Evolutionary conservation across 2,888 invertebrate species (phyloP).

Genomic region (Agrenia bidenticulata): DNA sequence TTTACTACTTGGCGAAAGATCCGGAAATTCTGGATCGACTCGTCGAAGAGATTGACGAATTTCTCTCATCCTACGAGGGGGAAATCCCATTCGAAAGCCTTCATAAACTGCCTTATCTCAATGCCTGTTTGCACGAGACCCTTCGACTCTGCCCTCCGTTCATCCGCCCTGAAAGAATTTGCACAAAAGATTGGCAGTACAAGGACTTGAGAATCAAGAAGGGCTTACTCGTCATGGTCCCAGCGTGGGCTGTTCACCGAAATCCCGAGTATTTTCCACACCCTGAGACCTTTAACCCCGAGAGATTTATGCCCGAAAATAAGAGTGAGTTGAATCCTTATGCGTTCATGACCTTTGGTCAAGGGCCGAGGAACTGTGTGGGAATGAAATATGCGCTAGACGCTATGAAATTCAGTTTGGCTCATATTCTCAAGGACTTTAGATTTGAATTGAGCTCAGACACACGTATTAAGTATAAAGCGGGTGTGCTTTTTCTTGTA

Average conservation of each 20-base stretch:
- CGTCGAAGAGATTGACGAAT: conserved; percentile 38
- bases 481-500: conserved; percentile 39
- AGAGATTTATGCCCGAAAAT: conserved; percentile 35
- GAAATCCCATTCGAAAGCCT: conserved; percentile 35
- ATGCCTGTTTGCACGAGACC: conserved; percentile 35
- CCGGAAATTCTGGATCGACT: conserved; percentile 42
- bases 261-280: conserved; percentile 27
- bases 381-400: conserved; percentile 39
- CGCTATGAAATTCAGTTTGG: conserved; percentile 34
- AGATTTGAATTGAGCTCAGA: conserved; percentile 28
- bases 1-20: conserved; percentile 38
- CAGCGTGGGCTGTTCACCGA: conserved; percentile 34
- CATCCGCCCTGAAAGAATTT: conserved; percentile 38
- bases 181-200: conserved; percentile 41
- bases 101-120: conserved; percentile 25
- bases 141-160: conserved; percentile 38
- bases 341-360: conserved; percentile 32
- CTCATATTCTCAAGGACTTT: conserved; percentile 38
- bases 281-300: conserved; percentile 32
- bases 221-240: conserved; percentile 33
- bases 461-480: conserved; percentile 34
- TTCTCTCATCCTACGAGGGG: conserved; percentile 25
- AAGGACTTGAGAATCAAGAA: conserved; percentile 30
- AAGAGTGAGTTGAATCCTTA: conserved; percentile 31
- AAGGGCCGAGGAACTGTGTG: conserved; percentile 31